These are phyloP conservation scores for Tinamus guttatus DNA, from an alignment of 2,113 vertebrate genomes.

Conservation along the genomic window DNA sequence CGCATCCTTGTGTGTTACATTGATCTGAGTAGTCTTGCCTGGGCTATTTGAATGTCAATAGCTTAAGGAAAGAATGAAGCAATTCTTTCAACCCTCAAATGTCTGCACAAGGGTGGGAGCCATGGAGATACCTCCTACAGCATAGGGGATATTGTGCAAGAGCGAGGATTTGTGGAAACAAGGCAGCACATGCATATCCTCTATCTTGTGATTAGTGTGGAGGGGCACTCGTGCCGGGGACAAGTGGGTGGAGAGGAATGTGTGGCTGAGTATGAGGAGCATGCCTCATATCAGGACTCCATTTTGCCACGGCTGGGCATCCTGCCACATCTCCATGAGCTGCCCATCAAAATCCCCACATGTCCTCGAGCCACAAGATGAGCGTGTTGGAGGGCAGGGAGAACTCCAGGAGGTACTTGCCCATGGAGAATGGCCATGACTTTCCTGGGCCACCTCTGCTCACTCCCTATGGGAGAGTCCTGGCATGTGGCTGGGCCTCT, in stretches of 20 bases:
- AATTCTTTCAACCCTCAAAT: neutral
- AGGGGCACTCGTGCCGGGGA: neutral
- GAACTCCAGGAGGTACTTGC: neutral
- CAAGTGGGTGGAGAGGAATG: neutral
- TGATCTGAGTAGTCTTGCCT: slow-evolving; percentile 17
- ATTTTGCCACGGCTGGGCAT: neutral
- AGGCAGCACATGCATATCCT: neutral
- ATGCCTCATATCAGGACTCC: neutral
- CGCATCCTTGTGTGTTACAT: neutral
- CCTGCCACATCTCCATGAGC: neutral
- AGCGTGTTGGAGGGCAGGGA: neutral
- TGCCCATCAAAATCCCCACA: neutral
- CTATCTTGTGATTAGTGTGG: neutral
- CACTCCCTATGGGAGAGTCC: neutral
- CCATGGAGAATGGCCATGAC: neutral
- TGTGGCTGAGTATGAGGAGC: neutral
- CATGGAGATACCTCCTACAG: neutral
- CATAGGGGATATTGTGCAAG: neutral
- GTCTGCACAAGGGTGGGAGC: neutral
- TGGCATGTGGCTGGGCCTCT: neutral
- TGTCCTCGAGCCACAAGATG: neutral
- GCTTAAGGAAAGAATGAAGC: neutral
- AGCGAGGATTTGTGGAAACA: neutral
- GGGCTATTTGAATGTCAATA: neutral
- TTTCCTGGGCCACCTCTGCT: neutral